Base-by-base conservation (phyloP, 1,140 invertebrate genomes). In the Drosophila nebulosa region DNA sequence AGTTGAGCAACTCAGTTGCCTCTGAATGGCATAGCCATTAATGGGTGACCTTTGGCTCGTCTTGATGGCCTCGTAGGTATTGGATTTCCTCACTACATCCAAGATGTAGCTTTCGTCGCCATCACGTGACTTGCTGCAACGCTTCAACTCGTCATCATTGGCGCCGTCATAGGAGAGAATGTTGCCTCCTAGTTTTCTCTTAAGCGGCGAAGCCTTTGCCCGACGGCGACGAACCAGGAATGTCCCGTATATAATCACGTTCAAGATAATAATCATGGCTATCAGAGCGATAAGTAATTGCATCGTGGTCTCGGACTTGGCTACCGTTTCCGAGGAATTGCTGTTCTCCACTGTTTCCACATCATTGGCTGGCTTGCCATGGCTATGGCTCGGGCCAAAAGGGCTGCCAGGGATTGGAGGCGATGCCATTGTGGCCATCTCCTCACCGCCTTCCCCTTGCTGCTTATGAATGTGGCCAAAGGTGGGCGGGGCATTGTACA, bases 201-300 rank as follows among this genome's bases (percentile, higher is more conserved):
- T 75, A 55, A 90, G 55, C 0, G 70, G 55, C 2, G 66, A 77
- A 24, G 62, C 68, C 5, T 70, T 67, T 27, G 88, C 85, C 16
- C 79, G 83, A 10, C 89, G 85, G 36, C 90, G 84, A 1, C 89
- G 74, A 32, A 91, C 1, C 35, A 91, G 24, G 24, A 91, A 90
- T 4, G 89, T 90, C 0, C 75, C 78, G 27, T 90, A 84, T 16
- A 91, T 91, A 30, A 79, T 68, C 12, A 97, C 90, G 90, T 98
- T 98, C 10, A 97, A 92, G n/a, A 96, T 91, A 1, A 98, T 92
- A 83, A 98, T 96, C 21, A 95, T 92, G 35, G 96, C 93, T 14
- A 95, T 96, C 21, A 98, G 93, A 0, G 95, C 94, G 10, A 97
- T 95, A 46, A 97, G 94, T 50, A 97, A 92, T 56, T 94, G 94